phyloP scores from a whole-genome alignment of 2,797 vertebrate genomes.

The Pseudocheirus occidentalis region DNA sequence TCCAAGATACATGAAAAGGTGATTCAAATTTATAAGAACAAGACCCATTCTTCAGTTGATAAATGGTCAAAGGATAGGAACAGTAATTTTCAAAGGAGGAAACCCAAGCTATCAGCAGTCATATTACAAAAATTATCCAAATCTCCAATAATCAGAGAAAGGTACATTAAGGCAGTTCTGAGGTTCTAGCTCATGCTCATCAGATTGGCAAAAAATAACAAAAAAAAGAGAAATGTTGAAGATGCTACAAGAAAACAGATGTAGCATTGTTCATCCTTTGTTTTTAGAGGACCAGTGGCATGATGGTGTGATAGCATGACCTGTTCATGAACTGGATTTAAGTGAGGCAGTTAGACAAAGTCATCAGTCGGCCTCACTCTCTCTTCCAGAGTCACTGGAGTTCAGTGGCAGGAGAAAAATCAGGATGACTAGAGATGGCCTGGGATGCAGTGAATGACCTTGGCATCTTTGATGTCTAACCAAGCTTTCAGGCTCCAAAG shows the following conservation, averaged over 20 bases:
- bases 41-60: not conserved
- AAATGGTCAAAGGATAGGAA: not conserved
- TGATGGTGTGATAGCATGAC: no score
- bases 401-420: not conserved
- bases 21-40: not conserved
- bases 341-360: no score
- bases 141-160: not conserved
- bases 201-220: not conserved
- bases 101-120: not conserved
- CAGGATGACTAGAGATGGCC: not conserved
- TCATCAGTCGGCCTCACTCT: no score
- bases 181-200: not conserved
- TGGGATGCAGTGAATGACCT: not conserved
- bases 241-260: not conserved
- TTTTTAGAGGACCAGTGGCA: no score
- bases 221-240: not conserved
- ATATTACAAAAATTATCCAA: not conserved
- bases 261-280: not conserved
- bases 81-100: not conserved
- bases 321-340: no score
- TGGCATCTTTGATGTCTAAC: not conserved
- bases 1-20: not conserved
- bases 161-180: not conserved
- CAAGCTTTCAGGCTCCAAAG: no score
- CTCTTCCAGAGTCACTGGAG: no score